Evolutionary conservation across 2,888 invertebrate genomes (phyloP).

Genomic region (Morpho deidamia): DNA sequence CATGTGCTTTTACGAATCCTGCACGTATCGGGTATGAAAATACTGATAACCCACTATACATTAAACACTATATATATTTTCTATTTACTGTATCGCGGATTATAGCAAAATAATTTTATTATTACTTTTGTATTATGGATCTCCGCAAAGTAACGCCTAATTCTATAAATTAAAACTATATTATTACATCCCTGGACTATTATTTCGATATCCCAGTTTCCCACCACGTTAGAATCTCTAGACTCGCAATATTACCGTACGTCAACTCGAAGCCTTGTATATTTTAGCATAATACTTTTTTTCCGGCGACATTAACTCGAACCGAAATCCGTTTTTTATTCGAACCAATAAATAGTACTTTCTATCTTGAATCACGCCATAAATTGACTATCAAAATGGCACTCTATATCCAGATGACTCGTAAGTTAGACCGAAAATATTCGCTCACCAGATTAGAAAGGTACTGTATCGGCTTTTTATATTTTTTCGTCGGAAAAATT

Average conservation of each 20-base stretch:
- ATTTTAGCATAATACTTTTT: slow-evolving; percentile 6
- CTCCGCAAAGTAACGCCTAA: no score
- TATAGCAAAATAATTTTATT: no score
- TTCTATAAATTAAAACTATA: no score
- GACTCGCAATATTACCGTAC: background rate
- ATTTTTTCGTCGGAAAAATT: slow-evolving; percentile 8
- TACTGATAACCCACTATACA: no score
- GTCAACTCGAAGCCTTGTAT: slow-evolving; percentile 2
- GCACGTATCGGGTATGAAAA: no score
- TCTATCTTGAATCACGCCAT: slow-evolving; percentile 19
- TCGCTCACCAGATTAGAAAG: slow-evolving; percentile 20
- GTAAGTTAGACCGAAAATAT: slow-evolving; percentile 27
- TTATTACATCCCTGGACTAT: no score
- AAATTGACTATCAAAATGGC: slow-evolving; percentile 26
- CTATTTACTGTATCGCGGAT: no score
- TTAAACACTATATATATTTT: no score
- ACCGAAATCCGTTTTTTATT: slow-evolving; percentile 22
- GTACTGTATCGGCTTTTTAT: background rate
- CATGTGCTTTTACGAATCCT: no score
- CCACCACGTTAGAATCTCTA: background rate
- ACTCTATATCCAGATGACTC: slow-evolving; percentile 27
- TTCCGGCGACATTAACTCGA: slow-evolving; percentile 4
- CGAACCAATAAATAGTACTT: slow-evolving; percentile 24
- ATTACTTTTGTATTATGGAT: no score
- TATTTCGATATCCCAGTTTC: background rate